phyloP scores from a whole-genome alignment of 2,113 vertebrate genomes.

The Catharus minimus region DNA sequence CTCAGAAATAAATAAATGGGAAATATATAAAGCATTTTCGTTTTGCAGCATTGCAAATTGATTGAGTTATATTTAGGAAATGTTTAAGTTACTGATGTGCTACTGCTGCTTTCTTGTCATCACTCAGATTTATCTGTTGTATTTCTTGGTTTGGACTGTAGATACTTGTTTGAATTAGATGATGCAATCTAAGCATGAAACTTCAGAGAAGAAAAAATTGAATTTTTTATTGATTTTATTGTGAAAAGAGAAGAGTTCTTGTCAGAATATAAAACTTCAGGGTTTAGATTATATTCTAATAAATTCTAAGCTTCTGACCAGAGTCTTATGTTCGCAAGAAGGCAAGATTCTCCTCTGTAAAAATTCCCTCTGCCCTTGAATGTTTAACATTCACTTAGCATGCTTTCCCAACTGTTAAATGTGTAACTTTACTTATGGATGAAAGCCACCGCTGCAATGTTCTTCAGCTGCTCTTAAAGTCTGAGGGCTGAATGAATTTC shows the following conservation, averaged over 20 bases:
- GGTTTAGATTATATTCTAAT: background rate
- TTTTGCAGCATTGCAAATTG: background rate
- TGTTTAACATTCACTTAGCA: background rate
- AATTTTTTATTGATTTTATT: background rate
- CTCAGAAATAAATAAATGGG: background rate
- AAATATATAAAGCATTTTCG: background rate
- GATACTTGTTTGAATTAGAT: background rate
- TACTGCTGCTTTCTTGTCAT: constrained; percentile 19
- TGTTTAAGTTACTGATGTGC: background rate
- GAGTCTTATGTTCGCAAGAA: background rate
- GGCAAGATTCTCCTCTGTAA: background rate
- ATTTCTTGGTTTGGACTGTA: background rate
- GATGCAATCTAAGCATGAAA: background rate
- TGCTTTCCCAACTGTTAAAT: constrained; percentile 6
- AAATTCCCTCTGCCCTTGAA: background rate
- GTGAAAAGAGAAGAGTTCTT: background rate
- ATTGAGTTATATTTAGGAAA: background rate
- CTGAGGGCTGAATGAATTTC: constrained; percentile 40
- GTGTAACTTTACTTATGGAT: constrained; percentile 33
- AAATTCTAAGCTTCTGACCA: background rate
- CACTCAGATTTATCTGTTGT: background rate
- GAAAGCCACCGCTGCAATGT: constrained; percentile 30
- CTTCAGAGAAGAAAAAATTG: background rate
- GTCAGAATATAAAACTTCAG: background rate
- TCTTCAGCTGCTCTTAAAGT: constrained; percentile 21